Evolutionary conservation across 92 coral and sea anemone species (phyloP), one percentile per base, ranked within the genome.

Genomic region (Zoanthus solanderi): DNA sequence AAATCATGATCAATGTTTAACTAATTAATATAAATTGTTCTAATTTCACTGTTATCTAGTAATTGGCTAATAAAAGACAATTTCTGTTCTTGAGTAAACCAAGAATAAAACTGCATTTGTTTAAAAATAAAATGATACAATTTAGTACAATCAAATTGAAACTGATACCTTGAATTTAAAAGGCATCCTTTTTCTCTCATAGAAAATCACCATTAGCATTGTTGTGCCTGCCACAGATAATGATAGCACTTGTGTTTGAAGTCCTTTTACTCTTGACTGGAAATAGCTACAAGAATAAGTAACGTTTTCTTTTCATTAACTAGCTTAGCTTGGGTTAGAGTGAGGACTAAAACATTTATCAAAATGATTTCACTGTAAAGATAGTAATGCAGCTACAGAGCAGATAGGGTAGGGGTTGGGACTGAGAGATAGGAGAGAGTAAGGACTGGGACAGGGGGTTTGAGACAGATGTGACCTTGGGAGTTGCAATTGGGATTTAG

Each of bases 131-230:
- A 0, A 0, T 17, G n/a, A 14, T 1, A 12, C 66, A 4, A 58
- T 10, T 14, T 17, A 14, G n/a, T 10, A 15, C 17, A 58, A 58
- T 0, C 66, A 14, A 17, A 58, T 6, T 63, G 9, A 63, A 17
- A 30, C 2, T 9, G 4, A 69, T 46, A 96, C 99, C 98, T 96
- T 96, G 83, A 96, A 95, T 72, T 96, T 96, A 61, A 96, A 95
- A 32, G 99, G 99, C 98, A 96, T 92, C 85, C 91, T 95, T 71
- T 84, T 94, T 57, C 99, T 93, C 77, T 93, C 93, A 87, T 96
- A 96, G 87, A 96, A 96, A 67, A 96, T 34, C 13, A 96, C 99
- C 78, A 88, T 88, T 77, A 93, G 92, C 34, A 93, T 92, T 73
- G 89, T 11, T 4, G 99, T 90, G 42, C 85, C 84, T 5, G 98